Conservation (phyloP, 1,140 invertebrate species). For the Orussus abietinus region DNA sequence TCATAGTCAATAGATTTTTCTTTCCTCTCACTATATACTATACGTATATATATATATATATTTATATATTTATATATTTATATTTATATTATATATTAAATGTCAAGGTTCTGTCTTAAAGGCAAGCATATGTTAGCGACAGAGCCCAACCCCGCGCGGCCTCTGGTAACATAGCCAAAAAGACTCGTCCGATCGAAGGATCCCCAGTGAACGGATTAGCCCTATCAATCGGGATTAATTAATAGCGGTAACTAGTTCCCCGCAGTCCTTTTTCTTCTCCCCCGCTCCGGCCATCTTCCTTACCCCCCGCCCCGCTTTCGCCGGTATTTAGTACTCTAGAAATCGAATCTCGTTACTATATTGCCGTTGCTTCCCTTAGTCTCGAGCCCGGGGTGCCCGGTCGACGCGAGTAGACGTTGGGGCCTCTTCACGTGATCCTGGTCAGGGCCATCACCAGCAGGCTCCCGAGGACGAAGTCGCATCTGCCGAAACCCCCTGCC, state of each 20-base stretch:
- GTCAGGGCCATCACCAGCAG: conserved; percentile 19
- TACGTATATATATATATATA: conserved; percentile 26
- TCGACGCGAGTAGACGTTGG: too few relatives aligned
- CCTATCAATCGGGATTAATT: too few relatives aligned
- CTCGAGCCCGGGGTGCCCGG: too few relatives aligned
- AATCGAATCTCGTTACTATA: too few relatives aligned
- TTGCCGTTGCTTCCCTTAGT: too few relatives aligned
- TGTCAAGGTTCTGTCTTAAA: conserved; percentile 30
- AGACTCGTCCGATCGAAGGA: too few relatives aligned
- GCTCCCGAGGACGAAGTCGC: conserved; percentile 17
- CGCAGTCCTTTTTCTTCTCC: neutral
- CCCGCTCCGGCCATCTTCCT: too few relatives aligned
- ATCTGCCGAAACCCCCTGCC: conserved; percentile 2
- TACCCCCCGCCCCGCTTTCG: too few relatives aligned
- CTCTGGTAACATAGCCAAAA: conserved; percentile 15
- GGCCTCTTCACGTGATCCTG: conserved; percentile 40
- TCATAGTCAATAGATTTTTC: conserved; percentile 18
- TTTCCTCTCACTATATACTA: conserved; percentile 25
- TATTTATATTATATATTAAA: conserved; percentile 26
- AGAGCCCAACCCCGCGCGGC: neutral
- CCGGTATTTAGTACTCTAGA: too few relatives aligned
- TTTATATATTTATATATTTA: conserved; percentile 29
- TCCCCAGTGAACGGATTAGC: too few relatives aligned
- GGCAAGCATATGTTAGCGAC: conserved; percentile 32
- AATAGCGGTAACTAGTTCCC: too few relatives aligned